A percentile compares a stretch with the other conserved stretches of the same genome.
phyloP scores from a whole-genome alignment of 2,797 vertebrate species.

The Geotrypetes seraphini region DNA sequence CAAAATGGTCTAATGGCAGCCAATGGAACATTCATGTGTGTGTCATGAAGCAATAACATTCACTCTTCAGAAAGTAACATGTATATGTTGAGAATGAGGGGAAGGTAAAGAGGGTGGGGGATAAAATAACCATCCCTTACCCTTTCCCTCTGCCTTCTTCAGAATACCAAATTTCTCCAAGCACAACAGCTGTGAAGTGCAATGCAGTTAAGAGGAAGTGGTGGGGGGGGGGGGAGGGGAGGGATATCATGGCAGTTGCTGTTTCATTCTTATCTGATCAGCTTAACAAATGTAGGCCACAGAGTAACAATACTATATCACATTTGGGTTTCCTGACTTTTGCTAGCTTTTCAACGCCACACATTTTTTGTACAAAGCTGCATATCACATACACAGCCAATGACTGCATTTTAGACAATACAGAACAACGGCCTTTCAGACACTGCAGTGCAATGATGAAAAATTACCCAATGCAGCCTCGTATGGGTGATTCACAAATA shows the following conservation, averaged over 20 bases:
- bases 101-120: too few relatives aligned
- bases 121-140: too few relatives aligned
- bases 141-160: constrained; percentile 29
- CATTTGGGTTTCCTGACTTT: constrained; percentile 38
- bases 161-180: constrained; percentile 32
- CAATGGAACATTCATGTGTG: neutral
- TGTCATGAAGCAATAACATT: neutral
- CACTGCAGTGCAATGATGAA: too few relatives aligned
- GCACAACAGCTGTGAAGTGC: too few relatives aligned
- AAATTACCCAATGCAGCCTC: too few relatives aligned
- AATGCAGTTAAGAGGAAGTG: constrained; percentile 50
- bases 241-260: constrained; percentile 26
- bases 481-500: too few relatives aligned
- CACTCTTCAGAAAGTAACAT: neutral
- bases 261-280: constrained; percentile 52
- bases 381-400: neutral
- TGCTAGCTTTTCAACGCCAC: constrained; percentile 23
- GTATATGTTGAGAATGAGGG: neutral
- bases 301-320: constrained; percentile 21
- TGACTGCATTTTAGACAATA: too few relatives aligned
- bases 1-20: neutral
- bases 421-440: too few relatives aligned
- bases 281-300: constrained; percentile 36
- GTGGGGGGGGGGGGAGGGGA: constrained; percentile 35
- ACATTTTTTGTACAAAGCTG: constrained; percentile 16